phyloP scores from a whole-genome alignment of 2,888 invertebrate genomes.

The Cataglyphis livida region DNA sequence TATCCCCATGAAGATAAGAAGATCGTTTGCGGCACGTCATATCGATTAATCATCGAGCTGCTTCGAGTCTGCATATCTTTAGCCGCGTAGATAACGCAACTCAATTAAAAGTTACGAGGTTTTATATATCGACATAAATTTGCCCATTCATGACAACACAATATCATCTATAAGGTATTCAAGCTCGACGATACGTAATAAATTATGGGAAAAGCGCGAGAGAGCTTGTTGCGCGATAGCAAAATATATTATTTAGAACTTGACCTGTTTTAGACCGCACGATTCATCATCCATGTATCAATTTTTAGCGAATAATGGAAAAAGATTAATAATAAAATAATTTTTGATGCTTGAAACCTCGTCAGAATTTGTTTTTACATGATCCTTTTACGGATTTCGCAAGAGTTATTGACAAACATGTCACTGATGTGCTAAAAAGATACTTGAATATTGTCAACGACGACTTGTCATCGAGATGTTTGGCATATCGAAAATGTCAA shows the following conservation, averaged over 20 bases:
- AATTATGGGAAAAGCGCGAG: not conserved
- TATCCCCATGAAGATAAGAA: not conserved
- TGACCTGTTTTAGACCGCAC: not conserved
- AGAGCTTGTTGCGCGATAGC: not conserved
- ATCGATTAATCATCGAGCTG: conserved; percentile 32
- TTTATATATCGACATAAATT: not conserved
- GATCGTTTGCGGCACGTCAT: not conserved
- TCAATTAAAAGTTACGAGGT: not conserved
- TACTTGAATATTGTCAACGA: too few relatives aligned
- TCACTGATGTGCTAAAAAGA: too few relatives aligned
- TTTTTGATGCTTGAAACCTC: not conserved
- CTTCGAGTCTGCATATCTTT: not conserved
- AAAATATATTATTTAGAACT: not conserved
- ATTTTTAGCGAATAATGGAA: not conserved
- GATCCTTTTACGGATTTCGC: not conserved
- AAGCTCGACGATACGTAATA: conserved; percentile 12
- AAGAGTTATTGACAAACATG: too few relatives aligned
- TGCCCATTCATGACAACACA: not conserved
- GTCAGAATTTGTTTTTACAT: not conserved
- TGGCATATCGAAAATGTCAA: too few relatives aligned
- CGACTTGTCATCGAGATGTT: too few relatives aligned
- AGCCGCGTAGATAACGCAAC: not conserved
- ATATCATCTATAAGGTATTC: not conserved
- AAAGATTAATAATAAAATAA: not conserved
- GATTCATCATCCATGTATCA: not conserved